Evolutionary conservation across 2,888 invertebrate species (phyloP).

Genomic region (Antheraea yamamai): DNA sequence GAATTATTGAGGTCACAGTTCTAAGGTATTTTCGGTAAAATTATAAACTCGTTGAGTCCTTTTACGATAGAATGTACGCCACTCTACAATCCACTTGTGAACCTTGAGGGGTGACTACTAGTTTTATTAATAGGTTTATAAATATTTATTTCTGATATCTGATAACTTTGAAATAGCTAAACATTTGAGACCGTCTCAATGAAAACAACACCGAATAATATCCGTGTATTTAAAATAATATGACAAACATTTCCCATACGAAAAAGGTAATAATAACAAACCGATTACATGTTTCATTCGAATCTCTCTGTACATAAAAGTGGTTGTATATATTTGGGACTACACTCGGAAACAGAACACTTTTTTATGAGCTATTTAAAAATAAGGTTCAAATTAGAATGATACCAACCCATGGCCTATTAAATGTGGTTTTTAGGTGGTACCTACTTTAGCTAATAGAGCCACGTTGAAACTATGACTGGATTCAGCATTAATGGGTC

Average conservation of each 20-base stretch:
- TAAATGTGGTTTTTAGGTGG: no score
- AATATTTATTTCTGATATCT: slow-evolving; percentile 14
- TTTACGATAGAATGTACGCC: neutral
- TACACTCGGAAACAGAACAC: no score
- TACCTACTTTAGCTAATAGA: no score
- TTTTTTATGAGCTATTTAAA: no score
- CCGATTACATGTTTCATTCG: no score
- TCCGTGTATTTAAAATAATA: neutral
- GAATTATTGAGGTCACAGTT: no score
- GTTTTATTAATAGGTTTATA: slow-evolving; percentile 9
- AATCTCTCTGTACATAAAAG: no score
- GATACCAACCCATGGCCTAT: no score
- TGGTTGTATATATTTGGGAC: no score
- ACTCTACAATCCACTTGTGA: neutral
- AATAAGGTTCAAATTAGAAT: no score
- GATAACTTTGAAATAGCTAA: neutral
- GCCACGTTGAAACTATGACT: no score
- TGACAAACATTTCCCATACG: neutral
- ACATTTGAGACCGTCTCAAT: neutral
- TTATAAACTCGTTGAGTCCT: slow-evolving; percentile 1
- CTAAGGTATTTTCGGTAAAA: neutral
- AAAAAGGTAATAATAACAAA: neutral
- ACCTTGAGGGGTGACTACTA: neutral
- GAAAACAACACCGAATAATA: neutral
- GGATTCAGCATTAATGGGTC: no score